A percentile compares a stretch with the other conserved stretches of the same genome.
These are phyloP conservation scores for Choloepus didactylus DNA, from an alignment of 2,797 vertebrate species.

Conservation along the genomic window DNA sequence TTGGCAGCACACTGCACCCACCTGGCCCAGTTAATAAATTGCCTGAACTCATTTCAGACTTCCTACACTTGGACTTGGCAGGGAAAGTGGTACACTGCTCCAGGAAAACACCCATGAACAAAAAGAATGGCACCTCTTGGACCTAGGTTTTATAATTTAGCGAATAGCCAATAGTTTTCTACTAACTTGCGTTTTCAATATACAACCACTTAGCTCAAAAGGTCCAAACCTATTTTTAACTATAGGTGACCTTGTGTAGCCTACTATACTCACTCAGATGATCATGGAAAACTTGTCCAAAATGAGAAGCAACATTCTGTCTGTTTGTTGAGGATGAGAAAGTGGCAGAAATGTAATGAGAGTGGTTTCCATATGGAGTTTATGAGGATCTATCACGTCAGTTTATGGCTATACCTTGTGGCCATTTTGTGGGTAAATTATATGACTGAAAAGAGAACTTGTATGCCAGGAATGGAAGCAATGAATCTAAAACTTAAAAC, in stretches of 20 bases:
- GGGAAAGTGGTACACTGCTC: background rate
- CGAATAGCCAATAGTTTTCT: background rate
- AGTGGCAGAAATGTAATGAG: background rate
- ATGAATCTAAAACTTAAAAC: background rate
- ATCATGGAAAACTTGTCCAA: background rate
- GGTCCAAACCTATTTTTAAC: background rate
- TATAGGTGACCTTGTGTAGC: background rate
- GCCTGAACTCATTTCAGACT: background rate
- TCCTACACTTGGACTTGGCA: constrained; percentile 48
- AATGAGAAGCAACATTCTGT: background rate
- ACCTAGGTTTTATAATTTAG: background rate
- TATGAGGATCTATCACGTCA: background rate
- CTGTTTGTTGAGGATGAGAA: background rate
- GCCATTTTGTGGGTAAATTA: background rate
- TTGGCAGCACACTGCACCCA: constrained; percentile 23
- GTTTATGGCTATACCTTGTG: background rate
- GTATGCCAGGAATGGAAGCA: background rate
- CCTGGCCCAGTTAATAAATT: background rate
- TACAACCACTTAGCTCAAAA: background rate
- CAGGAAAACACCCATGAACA: constrained; percentile 47
- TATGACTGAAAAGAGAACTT: background rate
- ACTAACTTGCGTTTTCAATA: background rate
- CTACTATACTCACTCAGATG: background rate
- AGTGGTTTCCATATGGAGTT: background rate
- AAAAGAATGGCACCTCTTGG: constrained; percentile 1